A percentile compares a stretch with the other conserved stretches of the same genome.
Evolutionary conservation across 2,113 vertebrate genomes (phyloP).

Genomic region (Entosphenus tridentatus): DNA sequence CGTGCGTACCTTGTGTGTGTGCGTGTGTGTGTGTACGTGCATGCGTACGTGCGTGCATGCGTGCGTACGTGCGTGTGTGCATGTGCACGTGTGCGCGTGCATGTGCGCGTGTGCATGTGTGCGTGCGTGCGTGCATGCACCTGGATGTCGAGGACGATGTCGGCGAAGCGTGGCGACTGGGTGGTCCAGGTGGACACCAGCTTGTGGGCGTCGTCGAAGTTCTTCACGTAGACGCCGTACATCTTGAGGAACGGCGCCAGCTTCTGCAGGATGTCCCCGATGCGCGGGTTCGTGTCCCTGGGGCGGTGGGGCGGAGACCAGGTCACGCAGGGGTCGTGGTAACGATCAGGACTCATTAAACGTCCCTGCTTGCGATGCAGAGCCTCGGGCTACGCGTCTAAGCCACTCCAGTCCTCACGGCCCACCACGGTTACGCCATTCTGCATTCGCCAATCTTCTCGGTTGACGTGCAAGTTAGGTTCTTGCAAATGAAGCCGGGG

Average conservation of each 20-base stretch:
- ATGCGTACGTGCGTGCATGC: not conserved
- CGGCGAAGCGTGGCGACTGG: conserved; percentile 53
- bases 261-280: conserved; percentile 90
- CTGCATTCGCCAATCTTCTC: no score
- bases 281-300: conserved; percentile 56
- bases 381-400: no score
- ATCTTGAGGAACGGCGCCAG: conserved; percentile 91
- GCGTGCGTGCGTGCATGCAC: not conserved
- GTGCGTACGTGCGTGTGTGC: not conserved
- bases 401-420: no score
- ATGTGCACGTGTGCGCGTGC: not conserved
- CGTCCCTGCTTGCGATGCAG: no score
- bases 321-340: no score
- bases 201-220: conserved; percentile 76
- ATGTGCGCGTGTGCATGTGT: not conserved
- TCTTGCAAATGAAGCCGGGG: no score
- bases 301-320: not conserved
- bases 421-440: no score
- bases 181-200: conserved; percentile 68
- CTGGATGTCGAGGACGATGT: conserved; percentile 16
- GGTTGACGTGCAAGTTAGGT: no score
- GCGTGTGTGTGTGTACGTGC: not conserved
- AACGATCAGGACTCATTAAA: no score
- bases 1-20: not conserved
- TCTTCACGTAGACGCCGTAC: conserved; percentile 95